Conservation (phyloP, 2,113 vertebrate genomes). For the Pterophyllum scalare region DNA sequence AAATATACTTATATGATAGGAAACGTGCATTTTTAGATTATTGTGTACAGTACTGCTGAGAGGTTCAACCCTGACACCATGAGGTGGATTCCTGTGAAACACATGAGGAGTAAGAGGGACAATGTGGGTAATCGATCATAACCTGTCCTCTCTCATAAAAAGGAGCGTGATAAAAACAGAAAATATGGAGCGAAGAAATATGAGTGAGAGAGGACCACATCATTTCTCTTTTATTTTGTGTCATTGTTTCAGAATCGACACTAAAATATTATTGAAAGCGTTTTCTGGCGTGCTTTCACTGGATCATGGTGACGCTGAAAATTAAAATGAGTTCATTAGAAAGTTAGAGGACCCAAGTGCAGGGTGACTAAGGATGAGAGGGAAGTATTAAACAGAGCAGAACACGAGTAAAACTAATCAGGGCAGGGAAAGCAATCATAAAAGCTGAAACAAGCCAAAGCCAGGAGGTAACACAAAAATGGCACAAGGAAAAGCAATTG, state of each 20-base stretch:
- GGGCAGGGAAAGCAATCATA: neutral
- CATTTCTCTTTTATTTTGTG: neutral
- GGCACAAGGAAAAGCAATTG: neutral
- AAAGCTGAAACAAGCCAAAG: neutral
- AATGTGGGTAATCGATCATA: slow-evolving; percentile 48
- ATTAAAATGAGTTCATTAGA: neutral
- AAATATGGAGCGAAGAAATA: neutral
- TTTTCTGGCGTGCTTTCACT: neutral
- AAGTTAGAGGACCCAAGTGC: neutral
- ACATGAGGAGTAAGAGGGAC: slow-evolving; percentile 73
- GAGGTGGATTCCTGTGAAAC: slow-evolving; percentile 68
- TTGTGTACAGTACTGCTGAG: slow-evolving; percentile 43
- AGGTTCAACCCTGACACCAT: slow-evolving; percentile 64
- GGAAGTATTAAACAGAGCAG: neutral
- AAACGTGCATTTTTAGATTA: neutral
- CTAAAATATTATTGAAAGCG: neutral
- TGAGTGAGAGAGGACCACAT: neutral
- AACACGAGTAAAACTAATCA: neutral
- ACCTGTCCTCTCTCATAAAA: neutral
- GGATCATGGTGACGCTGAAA: neutral
- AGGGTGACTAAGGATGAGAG: neutral
- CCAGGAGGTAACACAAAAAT: neutral
- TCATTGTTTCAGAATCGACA: neutral
- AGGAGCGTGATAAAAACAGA: neutral
- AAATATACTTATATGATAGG: neutral